These are phyloP conservation scores for Myotis findleyi DNA, from an alignment of 2,797 vertebrate genomes.

Conservation along the genomic window DNA sequence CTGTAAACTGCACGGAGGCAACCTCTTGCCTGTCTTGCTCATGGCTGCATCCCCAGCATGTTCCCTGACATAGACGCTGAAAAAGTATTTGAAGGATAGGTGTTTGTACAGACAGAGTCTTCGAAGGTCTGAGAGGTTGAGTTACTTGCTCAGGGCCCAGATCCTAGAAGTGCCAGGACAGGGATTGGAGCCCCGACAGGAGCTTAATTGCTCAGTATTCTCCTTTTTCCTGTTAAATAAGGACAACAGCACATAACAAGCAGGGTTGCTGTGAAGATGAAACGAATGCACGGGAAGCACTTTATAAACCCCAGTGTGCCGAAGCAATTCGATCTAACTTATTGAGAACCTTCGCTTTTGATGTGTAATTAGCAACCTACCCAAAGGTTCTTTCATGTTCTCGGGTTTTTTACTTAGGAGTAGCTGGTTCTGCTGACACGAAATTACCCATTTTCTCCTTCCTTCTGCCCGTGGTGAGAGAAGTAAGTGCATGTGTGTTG, in stretches of 20 bases:
- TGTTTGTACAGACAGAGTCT: neutral
- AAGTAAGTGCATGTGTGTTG: neutral
- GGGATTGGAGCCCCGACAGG: neutral
- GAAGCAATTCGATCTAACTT: neutral
- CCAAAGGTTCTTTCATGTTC: neutral
- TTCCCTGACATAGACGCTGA: neutral
- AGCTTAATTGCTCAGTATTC: neutral
- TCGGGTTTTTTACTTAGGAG: slow-evolving; percentile 22
- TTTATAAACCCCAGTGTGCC: slow-evolving; percentile 6
- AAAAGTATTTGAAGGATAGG: neutral
- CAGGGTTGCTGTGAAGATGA: neutral
- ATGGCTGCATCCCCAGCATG: neutral
- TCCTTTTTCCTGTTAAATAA: slow-evolving; percentile 5
- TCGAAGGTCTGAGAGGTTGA: neutral
- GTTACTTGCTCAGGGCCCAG: neutral
- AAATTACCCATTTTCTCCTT: neutral
- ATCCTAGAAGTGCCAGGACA: neutral
- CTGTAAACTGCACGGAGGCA: neutral
- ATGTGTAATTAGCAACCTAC: neutral
- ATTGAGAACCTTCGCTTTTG: neutral
- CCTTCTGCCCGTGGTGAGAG: neutral
- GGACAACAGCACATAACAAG: rapidly evolving
- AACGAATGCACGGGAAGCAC: neutral
- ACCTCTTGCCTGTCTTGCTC: neutral
- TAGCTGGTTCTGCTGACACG: neutral